These are phyloP conservation scores for Arvicanthis niloticus DNA, from an alignment of 2,113 vertebrate species.

Conservation along the genomic window DNA sequence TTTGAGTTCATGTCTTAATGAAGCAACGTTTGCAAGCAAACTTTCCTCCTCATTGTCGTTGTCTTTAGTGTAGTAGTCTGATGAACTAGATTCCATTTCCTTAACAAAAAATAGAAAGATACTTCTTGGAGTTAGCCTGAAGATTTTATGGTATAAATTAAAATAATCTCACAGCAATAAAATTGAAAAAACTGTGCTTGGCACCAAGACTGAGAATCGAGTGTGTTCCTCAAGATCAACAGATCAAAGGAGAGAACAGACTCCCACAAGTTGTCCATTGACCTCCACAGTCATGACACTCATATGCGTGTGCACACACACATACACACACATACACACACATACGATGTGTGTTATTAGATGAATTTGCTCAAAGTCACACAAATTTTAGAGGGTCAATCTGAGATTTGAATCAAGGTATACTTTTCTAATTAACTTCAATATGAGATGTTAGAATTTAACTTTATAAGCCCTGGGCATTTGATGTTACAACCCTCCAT, in stretches of 20 bases:
- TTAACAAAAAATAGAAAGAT: conserved; percentile 16
- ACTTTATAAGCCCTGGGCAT: not conserved
- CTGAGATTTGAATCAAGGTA: conserved; percentile 26
- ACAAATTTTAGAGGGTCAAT: conserved; percentile 30
- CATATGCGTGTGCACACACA: not conserved
- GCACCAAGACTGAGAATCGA: not conserved
- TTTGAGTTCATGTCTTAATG: conserved; percentile 85
- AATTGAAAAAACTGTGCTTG: conserved; percentile 33
- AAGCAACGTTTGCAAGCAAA: conserved; percentile 85
- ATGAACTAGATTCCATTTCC: conserved; percentile 77
- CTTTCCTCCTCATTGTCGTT: conserved; percentile 80
- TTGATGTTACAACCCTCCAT: not conserved
- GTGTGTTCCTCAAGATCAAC: not conserved
- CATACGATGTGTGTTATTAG: not conserved
- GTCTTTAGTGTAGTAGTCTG: conserved; percentile 69
- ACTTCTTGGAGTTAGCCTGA: conserved; percentile 42
- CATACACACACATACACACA: not conserved
- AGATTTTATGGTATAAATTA: conserved; percentile 50
- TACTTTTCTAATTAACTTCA: conserved; percentile 40
- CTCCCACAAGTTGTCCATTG: too few relatives aligned
- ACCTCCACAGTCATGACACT: not conserved
- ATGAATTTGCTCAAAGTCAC: conserved; percentile 3
- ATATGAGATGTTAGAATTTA: conserved; percentile 18
- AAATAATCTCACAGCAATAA: conserved; percentile 53
- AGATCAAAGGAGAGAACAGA: not conserved